Conservation (phyloP, 2,797 vertebrate species). For the Pogonophryne albipinna region DNA sequence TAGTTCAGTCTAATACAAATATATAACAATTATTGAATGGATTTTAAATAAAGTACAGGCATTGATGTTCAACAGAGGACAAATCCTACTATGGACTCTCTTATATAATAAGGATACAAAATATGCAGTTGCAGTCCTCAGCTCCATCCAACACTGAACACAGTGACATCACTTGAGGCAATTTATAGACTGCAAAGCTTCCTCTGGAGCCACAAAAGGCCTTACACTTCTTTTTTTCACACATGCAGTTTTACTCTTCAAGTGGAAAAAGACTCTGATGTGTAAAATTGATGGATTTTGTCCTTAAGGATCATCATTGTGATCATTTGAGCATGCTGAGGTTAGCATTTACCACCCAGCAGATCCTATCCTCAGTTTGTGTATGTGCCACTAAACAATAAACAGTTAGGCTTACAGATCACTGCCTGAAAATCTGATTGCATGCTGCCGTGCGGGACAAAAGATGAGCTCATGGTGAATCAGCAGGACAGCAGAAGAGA, state of each 20-base stretch:
- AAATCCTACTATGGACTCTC: too few relatives aligned
- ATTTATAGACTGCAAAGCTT: not conserved
- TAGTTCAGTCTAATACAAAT: not conserved
- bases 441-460: constrained; percentile 29
- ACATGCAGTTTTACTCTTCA: not conserved
- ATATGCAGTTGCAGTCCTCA: not conserved
- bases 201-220: not conserved
- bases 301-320: not conserved
- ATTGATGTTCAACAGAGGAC: not conserved
- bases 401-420: constrained; percentile 31
- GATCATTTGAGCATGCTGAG: not conserved
- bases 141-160: not conserved
- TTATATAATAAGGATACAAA: not conserved
- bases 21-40: not conserved
- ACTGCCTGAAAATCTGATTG: constrained; percentile 30
- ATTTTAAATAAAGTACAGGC: not conserved
- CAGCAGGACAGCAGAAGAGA: constrained; percentile 30
- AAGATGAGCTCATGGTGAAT: constrained; percentile 39
- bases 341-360: not conserved
- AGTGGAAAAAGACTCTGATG: not conserved
- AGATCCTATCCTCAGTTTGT: constrained; percentile 1
- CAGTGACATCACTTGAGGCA: constrained; percentile 1
- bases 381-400: constrained; percentile 27
- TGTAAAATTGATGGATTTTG: not conserved
- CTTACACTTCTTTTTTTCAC: not conserved